Percentiles rank a stretch among this genome's conserved stretches.
phyloP scores from a whole-genome alignment of 2,888 invertebrate genomes.

The Nebria brevicollis region DNA sequence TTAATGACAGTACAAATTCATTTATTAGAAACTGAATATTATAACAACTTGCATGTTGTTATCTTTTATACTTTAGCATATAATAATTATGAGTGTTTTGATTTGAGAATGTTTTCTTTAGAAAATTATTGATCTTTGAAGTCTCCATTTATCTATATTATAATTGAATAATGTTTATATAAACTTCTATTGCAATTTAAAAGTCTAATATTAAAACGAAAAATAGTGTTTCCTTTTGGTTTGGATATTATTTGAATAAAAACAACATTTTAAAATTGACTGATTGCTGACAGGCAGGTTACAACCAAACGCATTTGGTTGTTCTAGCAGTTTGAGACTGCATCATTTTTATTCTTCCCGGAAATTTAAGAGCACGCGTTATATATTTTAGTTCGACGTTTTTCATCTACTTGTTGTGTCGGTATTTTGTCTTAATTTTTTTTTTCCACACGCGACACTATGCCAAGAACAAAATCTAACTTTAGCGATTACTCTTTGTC shows the following conservation, averaged over 20 bases:
- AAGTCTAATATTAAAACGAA: too few species aligned
- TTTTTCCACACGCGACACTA: conserved; percentile 27
- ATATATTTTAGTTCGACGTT: neutral
- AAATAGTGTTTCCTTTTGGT: neutral
- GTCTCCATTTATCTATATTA: too few species aligned
- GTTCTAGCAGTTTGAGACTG: neutral
- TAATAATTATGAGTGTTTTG: too few species aligned
- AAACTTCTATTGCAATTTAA: too few species aligned
- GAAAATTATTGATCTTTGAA: too few species aligned
- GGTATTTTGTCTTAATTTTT: conserved; percentile 18
- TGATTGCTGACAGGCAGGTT: neutral
- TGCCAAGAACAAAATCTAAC: conserved; percentile 45
- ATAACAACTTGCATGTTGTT: too few species aligned
- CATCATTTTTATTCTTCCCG: conserved; percentile 22
- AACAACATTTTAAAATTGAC: neutral
- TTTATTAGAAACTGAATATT: too few species aligned
- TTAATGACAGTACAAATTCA: too few species aligned
- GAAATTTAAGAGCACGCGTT: conserved; percentile 20
- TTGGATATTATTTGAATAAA: neutral
- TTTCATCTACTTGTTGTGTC: neutral
- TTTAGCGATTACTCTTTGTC: conserved; percentile 39
- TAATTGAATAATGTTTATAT: too few species aligned
- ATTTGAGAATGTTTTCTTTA: too few species aligned
- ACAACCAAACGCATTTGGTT: neutral
- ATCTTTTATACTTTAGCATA: too few species aligned